These are phyloP conservation scores for Drosophila grimshawi DNA, from an alignment of 1,140 invertebrate species.

Conservation along the genomic window DNA sequence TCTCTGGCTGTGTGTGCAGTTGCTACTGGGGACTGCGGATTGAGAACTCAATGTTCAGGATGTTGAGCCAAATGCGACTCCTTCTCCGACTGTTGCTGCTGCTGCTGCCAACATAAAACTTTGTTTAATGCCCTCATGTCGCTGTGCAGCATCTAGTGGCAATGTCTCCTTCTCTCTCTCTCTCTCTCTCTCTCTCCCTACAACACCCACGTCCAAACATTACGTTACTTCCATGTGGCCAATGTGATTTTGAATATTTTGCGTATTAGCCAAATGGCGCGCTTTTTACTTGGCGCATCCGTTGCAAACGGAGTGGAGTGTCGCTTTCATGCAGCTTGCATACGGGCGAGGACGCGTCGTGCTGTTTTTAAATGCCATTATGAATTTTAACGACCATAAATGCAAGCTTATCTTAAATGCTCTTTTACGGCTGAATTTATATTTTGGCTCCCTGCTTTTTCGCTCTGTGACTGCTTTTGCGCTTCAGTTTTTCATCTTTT, in stretches of 20 bases:
- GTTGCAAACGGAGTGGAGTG: slow-evolving; percentile 50
- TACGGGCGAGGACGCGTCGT: slow-evolving; percentile 23
- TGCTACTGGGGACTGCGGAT: slow-evolving; percentile 25
- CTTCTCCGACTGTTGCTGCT: slow-evolving; percentile 8
- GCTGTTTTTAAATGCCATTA: slow-evolving; percentile 76
- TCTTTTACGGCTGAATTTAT: slow-evolving; percentile 81
- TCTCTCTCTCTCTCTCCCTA: background rate
- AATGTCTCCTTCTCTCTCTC: slow-evolving; percentile 10
- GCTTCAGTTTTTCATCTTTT: background rate
- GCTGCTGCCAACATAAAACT: slow-evolving; percentile 65
- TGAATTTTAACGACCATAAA: slow-evolving; percentile 83
- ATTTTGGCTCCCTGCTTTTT: slow-evolving; percentile 41
- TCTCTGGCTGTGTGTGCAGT: slow-evolving; percentile 1
- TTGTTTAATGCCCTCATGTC: slow-evolving; percentile 56
- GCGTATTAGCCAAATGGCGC: slow-evolving; percentile 82
- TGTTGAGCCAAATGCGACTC: slow-evolving; percentile 22
- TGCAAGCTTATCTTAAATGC: slow-evolving; percentile 83
- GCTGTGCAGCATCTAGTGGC: slow-evolving; percentile 13
- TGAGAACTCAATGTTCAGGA: slow-evolving; percentile 9
- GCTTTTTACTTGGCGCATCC: slow-evolving; percentile 79
- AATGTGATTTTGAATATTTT: slow-evolving; percentile 82
- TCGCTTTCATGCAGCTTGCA: slow-evolving; percentile 53
- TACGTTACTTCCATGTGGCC: slow-evolving; percentile 13
- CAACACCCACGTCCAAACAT: too few relatives aligned
- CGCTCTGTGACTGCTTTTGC: background rate